Evolutionary conservation across 2,888 invertebrate genomes (phyloP).

Genomic region (Ceratothoa steindachneri): DNA sequence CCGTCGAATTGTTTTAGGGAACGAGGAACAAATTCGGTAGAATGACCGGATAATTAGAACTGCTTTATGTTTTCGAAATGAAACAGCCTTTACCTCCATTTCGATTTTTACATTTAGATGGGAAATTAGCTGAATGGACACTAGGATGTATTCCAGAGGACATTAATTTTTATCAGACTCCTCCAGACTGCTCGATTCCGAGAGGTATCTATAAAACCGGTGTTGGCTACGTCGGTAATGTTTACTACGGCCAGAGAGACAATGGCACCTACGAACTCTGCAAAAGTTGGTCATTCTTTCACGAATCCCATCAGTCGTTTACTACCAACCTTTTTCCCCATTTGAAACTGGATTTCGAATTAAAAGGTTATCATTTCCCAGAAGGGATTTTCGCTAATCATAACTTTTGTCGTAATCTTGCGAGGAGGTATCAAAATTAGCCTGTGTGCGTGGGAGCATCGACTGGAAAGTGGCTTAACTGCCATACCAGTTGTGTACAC

Average conservation of each 20-base stretch:
- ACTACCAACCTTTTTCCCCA: not conserved
- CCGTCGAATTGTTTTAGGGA: not conserved
- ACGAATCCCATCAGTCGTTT: not conserved
- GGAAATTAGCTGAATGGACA: not conserved
- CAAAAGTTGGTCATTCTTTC: slow-evolving; percentile 1
- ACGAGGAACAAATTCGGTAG: not conserved
- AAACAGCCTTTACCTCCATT: not conserved
- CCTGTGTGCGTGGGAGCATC: not conserved
- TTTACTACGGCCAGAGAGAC: not conserved
- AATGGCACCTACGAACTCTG: not conserved
- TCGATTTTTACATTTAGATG: not conserved
- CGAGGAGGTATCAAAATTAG: not conserved
- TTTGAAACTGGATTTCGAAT: not conserved
- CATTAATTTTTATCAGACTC: not conserved
- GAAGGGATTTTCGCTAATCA: slow-evolving; percentile 1
- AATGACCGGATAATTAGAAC: not conserved
- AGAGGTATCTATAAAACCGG: not conserved
- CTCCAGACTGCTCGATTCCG: not conserved
- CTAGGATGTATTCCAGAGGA: not conserved
- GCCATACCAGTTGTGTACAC: not conserved
- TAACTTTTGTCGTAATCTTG: not conserved
- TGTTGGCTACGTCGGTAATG: not conserved
- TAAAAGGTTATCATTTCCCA: not conserved
- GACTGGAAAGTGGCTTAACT: not conserved
- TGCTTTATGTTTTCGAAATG: not conserved